Base-by-base conservation (phyloP, 2,797 vertebrate genomes). In the Xiphophorus birchmanni region DNA sequence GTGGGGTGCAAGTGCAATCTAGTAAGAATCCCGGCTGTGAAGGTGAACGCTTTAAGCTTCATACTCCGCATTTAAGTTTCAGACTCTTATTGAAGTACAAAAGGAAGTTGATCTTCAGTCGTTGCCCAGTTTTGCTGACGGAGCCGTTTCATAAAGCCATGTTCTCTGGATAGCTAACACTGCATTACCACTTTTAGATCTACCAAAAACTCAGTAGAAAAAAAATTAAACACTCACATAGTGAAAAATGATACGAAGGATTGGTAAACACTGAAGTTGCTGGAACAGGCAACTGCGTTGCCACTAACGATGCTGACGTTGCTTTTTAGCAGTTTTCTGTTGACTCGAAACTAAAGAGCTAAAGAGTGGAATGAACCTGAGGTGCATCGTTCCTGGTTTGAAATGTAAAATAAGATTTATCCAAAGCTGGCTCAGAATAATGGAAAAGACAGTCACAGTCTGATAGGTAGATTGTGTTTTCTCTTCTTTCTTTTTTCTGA, bases 381-480 rank as follows among this genome's bases (percentile, higher is more conserved):
- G 4, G n/a, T 58, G 56, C 21, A 52, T 52, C 21, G 2, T 52
- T 52, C 21, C 21, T 9, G 50, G 21, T 52, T 54, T 54, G 52
- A 54, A 26, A 54, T 54, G 23, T 9, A 58, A 58, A 58, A 58
- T 58, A 58, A 58, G n/a, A 29, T 58, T 12, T 5, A 58, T 58
- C 2, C 56, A 29, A 58, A 58, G 73, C 42, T 10, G 60, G 48
- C 50, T 44, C 1, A 37, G 73, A 78, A 37, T 81, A 80, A 75
- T 80, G 86, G 79, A 44, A 45, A 65, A 35, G 76, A 79, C 65
- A 32, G 73, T 50, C 77, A 85, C 83, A 87, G 81, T 90, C 67
- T 85, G 82, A 91, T 10, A 80, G 81, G 86, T 80, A 80, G 75
- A 73, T 73, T 84, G 87, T 84, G 85, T 76, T 77, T 86, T 84